Percentiles rank a stretch among this genome's conserved stretches.
Conservation (phyloP, 1,140 invertebrate species). For the Eupristina koningsbergeri region DNA sequence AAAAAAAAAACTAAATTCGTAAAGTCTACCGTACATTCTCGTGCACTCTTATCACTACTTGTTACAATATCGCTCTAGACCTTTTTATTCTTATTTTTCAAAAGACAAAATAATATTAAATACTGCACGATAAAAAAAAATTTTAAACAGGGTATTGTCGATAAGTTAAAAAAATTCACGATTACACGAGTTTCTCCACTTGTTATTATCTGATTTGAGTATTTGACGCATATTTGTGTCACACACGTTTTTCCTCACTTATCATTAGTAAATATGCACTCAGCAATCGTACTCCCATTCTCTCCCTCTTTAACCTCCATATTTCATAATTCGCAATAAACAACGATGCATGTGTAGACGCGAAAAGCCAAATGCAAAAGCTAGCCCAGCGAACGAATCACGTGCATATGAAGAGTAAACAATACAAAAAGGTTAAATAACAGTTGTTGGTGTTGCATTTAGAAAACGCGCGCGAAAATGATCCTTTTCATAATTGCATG, state of each 20-base stretch:
- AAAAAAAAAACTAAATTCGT: background rate
- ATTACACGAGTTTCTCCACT: background rate
- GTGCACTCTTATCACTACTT: slow-evolving; percentile 4
- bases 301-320: slow-evolving; percentile 1
- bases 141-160: background rate
- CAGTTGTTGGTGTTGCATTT: background rate
- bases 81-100: background rate
- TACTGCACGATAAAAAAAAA: background rate
- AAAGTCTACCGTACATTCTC: background rate
- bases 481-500: background rate
- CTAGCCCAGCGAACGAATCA: background rate
- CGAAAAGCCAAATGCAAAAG: background rate
- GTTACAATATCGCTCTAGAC: background rate
- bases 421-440: slow-evolving; percentile 5
- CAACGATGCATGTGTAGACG: no score
- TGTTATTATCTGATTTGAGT: background rate
- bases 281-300: slow-evolving; percentile 2
- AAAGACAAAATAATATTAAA: background rate
- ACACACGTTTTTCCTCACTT: background rate
- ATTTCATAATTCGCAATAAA: background rate
- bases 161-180: background rate
- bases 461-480: slow-evolving; percentile 23
- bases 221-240: slow-evolving; percentile 15
- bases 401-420: background rate
- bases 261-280: background rate